Evolutionary conservation across 1,140 invertebrate species (phyloP), one percentile per base, ranked within the genome.

Genomic region (Schlechtendalia chinensis): DNA sequence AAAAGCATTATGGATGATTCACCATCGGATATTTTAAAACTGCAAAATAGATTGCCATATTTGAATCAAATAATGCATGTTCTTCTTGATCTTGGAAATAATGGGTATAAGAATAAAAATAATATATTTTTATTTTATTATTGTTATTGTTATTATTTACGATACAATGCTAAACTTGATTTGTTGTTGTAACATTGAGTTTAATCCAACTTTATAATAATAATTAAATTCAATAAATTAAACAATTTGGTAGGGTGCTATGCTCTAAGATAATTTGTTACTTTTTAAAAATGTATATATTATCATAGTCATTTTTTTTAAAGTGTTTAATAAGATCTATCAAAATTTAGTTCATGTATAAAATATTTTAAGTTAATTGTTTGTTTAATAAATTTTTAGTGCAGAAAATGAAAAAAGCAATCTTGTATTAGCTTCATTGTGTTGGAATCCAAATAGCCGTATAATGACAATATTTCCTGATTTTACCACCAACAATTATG

Each of bases 21-120:
- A n/a, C 75, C 75, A 63, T 79, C 75, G 63, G 56, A 79, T 19
- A 63, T 27, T 61, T 63, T 61, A 79, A 79, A 79, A 63, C 59
- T 79, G 3, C 75, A 79, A 63, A 79, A 79, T 79, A 79, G 75
- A 79, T 63, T 79, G 24, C 75, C 75, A 63, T 14, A 79, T 79
- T 29, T 45, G 6, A 79, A 79, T 27, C 58, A 79, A 47, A 79
- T 79, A 27, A 79, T 79, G 75, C 75, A 63, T n/a, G 39, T 79
- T 27, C 29, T 79, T 79, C 39, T 79, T 14, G 75, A 79, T 19
- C 75, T 79, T 29, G 75, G 56, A 47, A 63, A 39, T 59, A 59
- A 61, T 50, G 22, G 39, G 75, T 79, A 79, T 27, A 61, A 12
- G 0, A 56, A 63, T 32, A 63, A 22, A 69, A 45, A 22, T 69